These are phyloP conservation scores for Pseudomyrmex flavicornis DNA, from an alignment of 1,140 invertebrate species.

Conservation along the genomic window DNA sequence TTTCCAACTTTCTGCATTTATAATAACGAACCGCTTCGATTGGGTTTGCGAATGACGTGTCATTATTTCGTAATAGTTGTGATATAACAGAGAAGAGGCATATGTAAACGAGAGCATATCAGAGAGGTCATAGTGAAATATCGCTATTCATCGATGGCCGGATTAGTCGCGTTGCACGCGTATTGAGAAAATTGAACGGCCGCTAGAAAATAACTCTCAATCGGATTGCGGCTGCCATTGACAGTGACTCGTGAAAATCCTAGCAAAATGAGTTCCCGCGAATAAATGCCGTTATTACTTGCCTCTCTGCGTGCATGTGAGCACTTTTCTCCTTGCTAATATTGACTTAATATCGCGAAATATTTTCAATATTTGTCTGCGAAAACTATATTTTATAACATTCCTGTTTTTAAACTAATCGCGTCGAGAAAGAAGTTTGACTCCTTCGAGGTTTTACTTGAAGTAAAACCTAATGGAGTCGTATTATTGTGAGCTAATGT, in stretches of 20 bases:
- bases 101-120: background rate
- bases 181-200: conserved; percentile 19
- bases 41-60: background rate
- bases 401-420: background rate
- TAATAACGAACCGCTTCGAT: background rate
- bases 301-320: background rate
- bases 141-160: conserved; percentile 31
- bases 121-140: background rate
- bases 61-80: conserved; percentile 24
- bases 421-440: background rate
- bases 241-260: conserved; percentile 34
- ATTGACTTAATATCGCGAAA: conserved; percentile 25
- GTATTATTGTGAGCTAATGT: background rate
- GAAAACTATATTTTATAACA: background rate
- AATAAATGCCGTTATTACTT: conserved; percentile 7
- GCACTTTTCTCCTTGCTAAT: background rate
- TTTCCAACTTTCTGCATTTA: too few relatives aligned
- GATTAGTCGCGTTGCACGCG: background rate
- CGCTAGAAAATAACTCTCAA: conserved; percentile 32
- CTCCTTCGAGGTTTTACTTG: too few relatives aligned
- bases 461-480: background rate
- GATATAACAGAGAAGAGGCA: background rate
- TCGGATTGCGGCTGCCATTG: conserved; percentile 24
- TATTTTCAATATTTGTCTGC: background rate
- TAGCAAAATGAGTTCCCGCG: conserved; percentile 11